These are phyloP conservation scores for Sitobion miscanthi DNA, from an alignment of 1,140 invertebrate species.

Conservation along the genomic window DNA sequence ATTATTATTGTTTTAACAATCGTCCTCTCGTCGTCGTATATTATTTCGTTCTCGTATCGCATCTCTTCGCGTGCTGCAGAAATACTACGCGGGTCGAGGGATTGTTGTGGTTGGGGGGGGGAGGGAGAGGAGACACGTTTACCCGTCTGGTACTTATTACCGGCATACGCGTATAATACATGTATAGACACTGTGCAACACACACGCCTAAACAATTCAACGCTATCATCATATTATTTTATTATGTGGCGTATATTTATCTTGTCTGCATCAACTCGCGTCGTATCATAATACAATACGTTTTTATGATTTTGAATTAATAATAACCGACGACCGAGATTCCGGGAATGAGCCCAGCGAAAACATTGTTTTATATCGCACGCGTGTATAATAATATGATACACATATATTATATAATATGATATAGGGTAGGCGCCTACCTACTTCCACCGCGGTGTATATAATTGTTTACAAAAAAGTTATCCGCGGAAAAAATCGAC, in stretches of 20 bases:
- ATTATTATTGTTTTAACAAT: constrained; percentile 4
- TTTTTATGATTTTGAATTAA: constrained; percentile 19
- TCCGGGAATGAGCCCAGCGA: background rate
- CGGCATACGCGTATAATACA: background rate
- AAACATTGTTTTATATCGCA: background rate
- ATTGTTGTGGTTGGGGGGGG: background rate
- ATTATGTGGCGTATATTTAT: constrained; percentile 14
- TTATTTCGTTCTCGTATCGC: background rate
- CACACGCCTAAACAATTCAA: background rate
- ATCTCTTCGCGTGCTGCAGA: background rate
- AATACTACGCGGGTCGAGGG: background rate
- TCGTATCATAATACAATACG: background rate
- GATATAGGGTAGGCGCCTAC: background rate
- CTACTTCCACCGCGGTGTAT: background rate
- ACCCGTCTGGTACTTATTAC: background rate
- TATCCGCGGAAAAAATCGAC: background rate
- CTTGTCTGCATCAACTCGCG: background rate
- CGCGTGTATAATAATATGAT: background rate
- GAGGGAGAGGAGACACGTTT: background rate
- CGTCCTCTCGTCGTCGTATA: background rate
- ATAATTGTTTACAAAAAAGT: background rate
- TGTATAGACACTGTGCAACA: background rate
- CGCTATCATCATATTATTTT: constrained; percentile 18
- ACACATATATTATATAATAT: background rate
- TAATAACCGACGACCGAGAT: background rate